A percentile compares a stretch with the other conserved stretches of the same genome.
Conservation (phyloP, 1,140 invertebrate genomes). For the Hyposmocoma kahamanoa region DNA sequence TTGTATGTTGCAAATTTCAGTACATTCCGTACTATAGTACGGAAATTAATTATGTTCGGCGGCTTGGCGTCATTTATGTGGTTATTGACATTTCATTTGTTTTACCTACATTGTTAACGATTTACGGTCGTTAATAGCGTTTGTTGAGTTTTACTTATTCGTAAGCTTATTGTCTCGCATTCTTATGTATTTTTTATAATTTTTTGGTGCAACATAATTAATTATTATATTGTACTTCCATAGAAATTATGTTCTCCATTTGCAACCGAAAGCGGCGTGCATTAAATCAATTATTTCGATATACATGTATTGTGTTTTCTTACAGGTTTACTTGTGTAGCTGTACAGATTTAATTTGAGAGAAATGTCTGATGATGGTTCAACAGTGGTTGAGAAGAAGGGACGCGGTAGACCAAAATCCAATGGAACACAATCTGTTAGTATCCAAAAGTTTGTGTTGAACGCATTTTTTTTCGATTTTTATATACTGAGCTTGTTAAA, state of each 20-base stretch:
- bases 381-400: slow-evolving; percentile 70
- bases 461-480: background rate
- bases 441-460: background rate
- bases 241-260: too few species aligned
- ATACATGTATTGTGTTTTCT: background rate
- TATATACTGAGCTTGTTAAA: background rate
- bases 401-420: slow-evolving; percentile 68
- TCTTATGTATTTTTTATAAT: background rate
- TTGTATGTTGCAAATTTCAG: background rate
- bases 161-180: background rate
- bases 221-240: too few species aligned
- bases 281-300: too few species aligned
- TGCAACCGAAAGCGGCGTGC: too few species aligned
- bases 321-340: slow-evolving; percentile 16
- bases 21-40: background rate
- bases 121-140: background rate
- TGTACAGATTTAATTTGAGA: slow-evolving; percentile 18
- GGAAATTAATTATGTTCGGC: background rate
- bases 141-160: background rate
- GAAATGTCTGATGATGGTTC: slow-evolving; percentile 73
- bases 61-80: slow-evolving; percentile 18
- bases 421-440: slow-evolving; percentile 67
- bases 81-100: slow-evolving; percentile 28
- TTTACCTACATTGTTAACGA: background rate
- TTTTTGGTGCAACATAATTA: too few species aligned